phyloP scores from a whole-genome alignment of 1,140 invertebrate species.

The Cotesia typhae region DNA sequence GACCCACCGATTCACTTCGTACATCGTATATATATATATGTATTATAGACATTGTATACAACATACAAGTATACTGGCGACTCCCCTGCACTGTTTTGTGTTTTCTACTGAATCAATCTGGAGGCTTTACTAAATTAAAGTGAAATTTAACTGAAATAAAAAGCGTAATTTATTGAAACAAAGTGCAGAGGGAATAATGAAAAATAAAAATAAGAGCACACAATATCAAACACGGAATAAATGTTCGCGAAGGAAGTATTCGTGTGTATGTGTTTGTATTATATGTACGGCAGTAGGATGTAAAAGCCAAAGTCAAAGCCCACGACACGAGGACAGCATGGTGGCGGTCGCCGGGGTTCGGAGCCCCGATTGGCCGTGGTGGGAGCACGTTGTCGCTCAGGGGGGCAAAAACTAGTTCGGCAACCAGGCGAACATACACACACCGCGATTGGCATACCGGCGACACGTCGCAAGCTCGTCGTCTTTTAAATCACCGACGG shows the following conservation, averaged over 20 bases:
- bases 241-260: no score
- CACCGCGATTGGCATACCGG: conserved; percentile 53
- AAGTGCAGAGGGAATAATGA: no score
- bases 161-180: no score
- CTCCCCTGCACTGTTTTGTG: no score
- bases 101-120: no score
- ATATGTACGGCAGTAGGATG: conserved; percentile 4
- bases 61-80: no score
- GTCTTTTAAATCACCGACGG: conserved; percentile 61
- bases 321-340: conserved; percentile 36
- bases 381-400: conserved; percentile 47
- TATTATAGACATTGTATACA: no score
- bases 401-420: conserved; percentile 57
- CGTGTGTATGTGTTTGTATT: no score
- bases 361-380: conserved; percentile 37
- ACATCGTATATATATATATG: background rate
- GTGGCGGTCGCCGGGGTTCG: conserved; percentile 35
- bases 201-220: no score
- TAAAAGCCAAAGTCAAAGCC: conserved; percentile 5
- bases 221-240: no score
- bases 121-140: no score
- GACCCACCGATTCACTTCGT: conserved; percentile 37
- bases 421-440: background rate
- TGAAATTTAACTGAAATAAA: no score
- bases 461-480: conserved; percentile 59